Conservation (phyloP, 2,113 vertebrate species). For the Hassar affinis region DNA sequence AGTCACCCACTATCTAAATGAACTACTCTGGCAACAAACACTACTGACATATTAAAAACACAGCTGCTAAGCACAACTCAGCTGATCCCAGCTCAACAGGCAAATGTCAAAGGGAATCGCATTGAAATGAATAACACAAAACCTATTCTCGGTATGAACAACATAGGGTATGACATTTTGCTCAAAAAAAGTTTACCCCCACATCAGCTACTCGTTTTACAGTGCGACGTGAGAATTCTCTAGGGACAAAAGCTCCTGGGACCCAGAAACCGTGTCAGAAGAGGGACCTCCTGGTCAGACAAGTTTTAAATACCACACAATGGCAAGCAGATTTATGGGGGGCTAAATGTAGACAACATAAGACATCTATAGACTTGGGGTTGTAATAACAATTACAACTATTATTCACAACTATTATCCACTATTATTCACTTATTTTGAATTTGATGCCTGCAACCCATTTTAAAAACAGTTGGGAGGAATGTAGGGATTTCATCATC, state of each 20-base stretch:
- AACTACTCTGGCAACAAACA: not conserved
- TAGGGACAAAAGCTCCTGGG: not conserved
- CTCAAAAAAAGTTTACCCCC: constrained; percentile 8
- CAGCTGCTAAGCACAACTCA: constrained; percentile 21
- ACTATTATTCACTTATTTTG: not conserved
- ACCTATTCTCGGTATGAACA: constrained; percentile 42
- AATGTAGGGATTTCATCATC: too few relatives aligned
- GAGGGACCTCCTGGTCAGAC: constrained; percentile 2
- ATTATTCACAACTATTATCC: too few relatives aligned
- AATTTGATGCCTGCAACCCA: too few relatives aligned
- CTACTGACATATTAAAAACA: not conserved
- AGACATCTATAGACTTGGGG: not conserved
- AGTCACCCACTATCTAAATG: not conserved
- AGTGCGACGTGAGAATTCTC: constrained; percentile 14
- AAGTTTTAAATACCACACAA: constrained; percentile 35
- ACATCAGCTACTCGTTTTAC: constrained; percentile 37
- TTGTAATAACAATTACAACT: too few relatives aligned
- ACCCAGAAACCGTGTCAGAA: constrained; percentile 17
- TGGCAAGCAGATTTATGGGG: constrained; percentile 8
- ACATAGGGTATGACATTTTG: constrained; percentile 7
- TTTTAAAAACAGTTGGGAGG: too few relatives aligned
- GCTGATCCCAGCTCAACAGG: not conserved
- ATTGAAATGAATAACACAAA: constrained; percentile 37
- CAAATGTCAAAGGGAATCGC: constrained; percentile 45
- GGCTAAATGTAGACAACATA: not conserved